These are phyloP conservation scores for Camelus dromedarius DNA, from an alignment of 2,113 vertebrate genomes.

Conservation along the genomic window DNA sequence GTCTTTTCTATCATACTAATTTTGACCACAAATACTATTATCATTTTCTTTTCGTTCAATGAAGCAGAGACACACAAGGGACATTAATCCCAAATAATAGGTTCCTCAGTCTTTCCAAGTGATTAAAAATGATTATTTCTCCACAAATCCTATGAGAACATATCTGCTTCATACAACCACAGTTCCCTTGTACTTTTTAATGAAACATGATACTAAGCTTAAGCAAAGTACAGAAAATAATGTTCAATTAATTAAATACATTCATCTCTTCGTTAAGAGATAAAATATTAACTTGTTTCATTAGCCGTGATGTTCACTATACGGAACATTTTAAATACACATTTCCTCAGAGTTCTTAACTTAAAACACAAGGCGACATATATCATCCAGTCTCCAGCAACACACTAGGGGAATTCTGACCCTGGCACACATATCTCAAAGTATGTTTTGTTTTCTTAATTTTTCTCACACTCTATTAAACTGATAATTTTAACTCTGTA, in stretches of 20 bases:
- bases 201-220: slow-evolving; percentile 78
- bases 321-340: slow-evolving; percentile 61
- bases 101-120: slow-evolving; percentile 50
- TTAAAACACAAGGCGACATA: slow-evolving; percentile 63
- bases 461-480: slow-evolving; percentile 49
- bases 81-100: slow-evolving; percentile 63
- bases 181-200: slow-evolving; percentile 73
- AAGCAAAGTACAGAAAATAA: slow-evolving; percentile 81
- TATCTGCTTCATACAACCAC: slow-evolving; percentile 73
- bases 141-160: slow-evolving; percentile 67
- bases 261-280: slow-evolving; percentile 74
- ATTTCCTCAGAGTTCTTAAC: slow-evolving; percentile 70
- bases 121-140: slow-evolving; percentile 81
- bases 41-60: slow-evolving; percentile 66
- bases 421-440: slow-evolving; percentile 12
- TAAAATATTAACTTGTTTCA: slow-evolving; percentile 74
- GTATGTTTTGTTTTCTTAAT: slow-evolving; percentile 55
- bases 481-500: slow-evolving; percentile 38
- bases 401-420: slow-evolving; percentile 49
- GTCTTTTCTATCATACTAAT: slow-evolving; percentile 43
- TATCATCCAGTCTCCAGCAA: neutral
- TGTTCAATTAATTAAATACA: slow-evolving; percentile 80
- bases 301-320: slow-evolving; percentile 56
- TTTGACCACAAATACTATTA: slow-evolving; percentile 60
- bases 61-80: slow-evolving; percentile 57